phyloP scores from a whole-genome alignment of 1,140 invertebrate genomes.

The Lamellibrachia luymesi region DNA sequence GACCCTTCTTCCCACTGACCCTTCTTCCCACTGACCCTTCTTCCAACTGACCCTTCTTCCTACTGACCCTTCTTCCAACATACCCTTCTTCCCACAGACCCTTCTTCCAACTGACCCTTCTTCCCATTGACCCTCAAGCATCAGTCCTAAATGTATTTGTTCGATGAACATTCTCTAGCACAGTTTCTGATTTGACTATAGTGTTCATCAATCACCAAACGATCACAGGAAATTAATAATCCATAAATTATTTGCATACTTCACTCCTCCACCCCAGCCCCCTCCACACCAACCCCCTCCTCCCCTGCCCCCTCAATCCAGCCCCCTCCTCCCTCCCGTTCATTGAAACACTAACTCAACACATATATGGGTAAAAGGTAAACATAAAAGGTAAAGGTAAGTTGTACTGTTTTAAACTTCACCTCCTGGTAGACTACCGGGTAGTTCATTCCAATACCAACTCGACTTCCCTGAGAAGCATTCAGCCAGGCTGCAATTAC shows the following conservation, averaged over 20 bases:
- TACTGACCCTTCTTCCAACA: too few species aligned
- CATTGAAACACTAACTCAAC: not conserved
- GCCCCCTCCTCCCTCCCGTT: not conserved
- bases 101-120: too few species aligned
- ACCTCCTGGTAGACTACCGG: not conserved
- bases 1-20: too few species aligned
- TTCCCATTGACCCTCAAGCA: too few species aligned
- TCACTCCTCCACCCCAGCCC: not conserved
- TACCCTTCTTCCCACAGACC: too few species aligned
- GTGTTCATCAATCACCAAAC: not conserved
- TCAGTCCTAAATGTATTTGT: not conserved
- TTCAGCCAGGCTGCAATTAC: not conserved
- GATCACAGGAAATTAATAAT: not conserved
- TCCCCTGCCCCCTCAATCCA: not conserved
- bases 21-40: too few species aligned
- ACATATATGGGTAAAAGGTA: not conserved
- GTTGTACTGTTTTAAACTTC: not conserved
- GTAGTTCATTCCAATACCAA: not conserved
- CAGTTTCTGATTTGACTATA: not conserved
- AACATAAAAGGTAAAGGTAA: not conserved
- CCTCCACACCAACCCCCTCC: not conserved
- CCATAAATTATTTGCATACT: not conserved
- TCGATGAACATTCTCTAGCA: not conserved
- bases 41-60: too few species aligned
- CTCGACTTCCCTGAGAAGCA: not conserved